Conservation (phyloP, 2,888 invertebrate species). For the Heliconius ethilla region DNA sequence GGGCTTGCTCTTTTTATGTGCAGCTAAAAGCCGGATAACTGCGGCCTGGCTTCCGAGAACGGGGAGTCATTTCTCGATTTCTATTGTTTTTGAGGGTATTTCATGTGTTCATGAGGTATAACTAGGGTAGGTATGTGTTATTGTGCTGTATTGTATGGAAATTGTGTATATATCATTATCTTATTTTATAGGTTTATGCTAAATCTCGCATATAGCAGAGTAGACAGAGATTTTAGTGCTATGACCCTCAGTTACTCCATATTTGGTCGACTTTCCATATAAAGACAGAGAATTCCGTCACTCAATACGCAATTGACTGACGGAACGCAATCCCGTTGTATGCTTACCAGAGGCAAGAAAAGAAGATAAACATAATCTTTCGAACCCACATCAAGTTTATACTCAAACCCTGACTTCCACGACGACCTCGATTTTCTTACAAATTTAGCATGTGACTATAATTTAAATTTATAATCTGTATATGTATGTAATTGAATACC, state of each 20-base stretch:
- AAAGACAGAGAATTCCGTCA: no score
- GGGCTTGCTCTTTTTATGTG: conserved; percentile 61
- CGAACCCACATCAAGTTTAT: no score
- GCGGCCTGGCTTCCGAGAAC: conserved; percentile 60
- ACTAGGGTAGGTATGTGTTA: not conserved
- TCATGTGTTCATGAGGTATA: not conserved
- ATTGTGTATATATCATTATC: not conserved
- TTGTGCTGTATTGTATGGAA: not conserved
- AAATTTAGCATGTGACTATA: not conserved
- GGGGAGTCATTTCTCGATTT: conserved; percentile 43
- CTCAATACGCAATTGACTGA: no score
- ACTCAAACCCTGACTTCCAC: no score
- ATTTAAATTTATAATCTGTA: conserved; percentile 2
- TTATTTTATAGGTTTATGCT: not conserved
- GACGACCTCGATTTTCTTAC: not conserved
- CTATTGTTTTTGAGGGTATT: conserved; percentile 26
- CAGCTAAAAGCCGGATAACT: conserved; percentile 66
- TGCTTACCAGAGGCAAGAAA: no score
- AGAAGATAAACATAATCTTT: no score
- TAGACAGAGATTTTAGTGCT: no score
- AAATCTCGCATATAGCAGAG: no score
- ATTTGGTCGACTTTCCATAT: no score
- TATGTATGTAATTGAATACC: not conserved
- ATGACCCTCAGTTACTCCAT: no score
- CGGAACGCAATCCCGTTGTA: no score